phyloP scores from a whole-genome alignment of 2,113 vertebrate species.

The Dipodomys merriami region DNA sequence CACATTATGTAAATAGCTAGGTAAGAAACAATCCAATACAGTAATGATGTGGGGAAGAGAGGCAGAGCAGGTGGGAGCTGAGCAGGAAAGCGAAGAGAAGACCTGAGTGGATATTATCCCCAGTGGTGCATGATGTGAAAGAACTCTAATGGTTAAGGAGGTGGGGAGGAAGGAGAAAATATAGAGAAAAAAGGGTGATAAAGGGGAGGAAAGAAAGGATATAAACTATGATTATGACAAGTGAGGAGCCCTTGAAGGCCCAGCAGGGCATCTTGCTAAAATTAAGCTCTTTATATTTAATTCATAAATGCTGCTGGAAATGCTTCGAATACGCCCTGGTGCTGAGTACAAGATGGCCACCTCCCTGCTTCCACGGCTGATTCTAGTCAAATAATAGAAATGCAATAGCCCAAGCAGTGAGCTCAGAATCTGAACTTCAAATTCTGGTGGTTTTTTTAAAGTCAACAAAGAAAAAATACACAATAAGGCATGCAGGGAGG shows the following conservation, averaged over 20 bases:
- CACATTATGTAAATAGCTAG: too few relatives aligned
- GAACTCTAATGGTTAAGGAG: background rate
- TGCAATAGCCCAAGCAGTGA: background rate
- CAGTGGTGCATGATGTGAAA: background rate
- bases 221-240: background rate
- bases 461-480: background rate
- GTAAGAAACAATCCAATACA: too few relatives aligned
- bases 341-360: background rate
- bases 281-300: constrained; percentile 59
- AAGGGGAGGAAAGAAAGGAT: background rate
- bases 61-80: background rate
- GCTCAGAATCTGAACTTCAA: background rate
- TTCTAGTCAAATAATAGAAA: background rate
- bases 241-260: background rate
- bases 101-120: background rate
- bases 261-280: constrained; percentile 44
- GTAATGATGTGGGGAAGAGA: background rate
- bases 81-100: background rate
- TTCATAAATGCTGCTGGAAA: background rate
- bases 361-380: background rate
- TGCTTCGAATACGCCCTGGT: background rate
- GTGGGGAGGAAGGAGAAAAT: background rate
- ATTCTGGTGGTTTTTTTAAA: background rate
- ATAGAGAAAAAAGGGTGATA: background rate
- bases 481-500: background rate